Conservation (phyloP, 1,140 invertebrate genomes). For the Caerostris darwini region DNA sequence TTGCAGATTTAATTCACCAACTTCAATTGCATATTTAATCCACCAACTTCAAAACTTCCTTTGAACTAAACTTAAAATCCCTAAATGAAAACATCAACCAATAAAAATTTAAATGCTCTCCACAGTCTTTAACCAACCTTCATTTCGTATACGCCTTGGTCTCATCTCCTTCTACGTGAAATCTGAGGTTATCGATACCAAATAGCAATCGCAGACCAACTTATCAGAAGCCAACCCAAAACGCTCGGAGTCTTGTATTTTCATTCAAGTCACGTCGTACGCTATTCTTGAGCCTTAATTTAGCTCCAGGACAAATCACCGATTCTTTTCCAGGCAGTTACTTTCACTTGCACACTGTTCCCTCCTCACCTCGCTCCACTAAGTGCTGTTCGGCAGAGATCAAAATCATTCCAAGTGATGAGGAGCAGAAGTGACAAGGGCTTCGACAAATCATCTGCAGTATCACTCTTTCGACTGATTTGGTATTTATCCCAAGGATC, state of each 20-base stretch:
- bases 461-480: constrained; percentile 49
- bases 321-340: constrained; percentile 77
- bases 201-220: constrained; percentile 31
- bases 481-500: constrained; percentile 38
- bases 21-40: too few species aligned
- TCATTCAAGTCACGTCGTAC: constrained; percentile 65
- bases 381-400: constrained; percentile 25
- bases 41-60: too few species aligned
- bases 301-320: constrained; percentile 77
- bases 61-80: too few species aligned
- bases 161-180: background rate
- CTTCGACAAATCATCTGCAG: constrained; percentile 65
- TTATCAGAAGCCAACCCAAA: background rate
- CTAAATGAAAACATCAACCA: background rate
- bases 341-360: constrained; percentile 69
- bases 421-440: constrained; percentile 65
- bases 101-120: background rate
- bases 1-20: too few species aligned
- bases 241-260: background rate
- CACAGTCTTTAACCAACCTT: background rate
- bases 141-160: background rate
- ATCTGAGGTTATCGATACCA: constrained; percentile 57
- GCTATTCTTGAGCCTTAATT: constrained; percentile 74
- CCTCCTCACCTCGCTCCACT: background rate
- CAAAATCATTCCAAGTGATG: constrained; percentile 40